Evolutionary conservation across 2,888 invertebrate genomes (phyloP), one percentile per base, ranked within the genome.

Genomic region (Melipona bicolor): DNA sequence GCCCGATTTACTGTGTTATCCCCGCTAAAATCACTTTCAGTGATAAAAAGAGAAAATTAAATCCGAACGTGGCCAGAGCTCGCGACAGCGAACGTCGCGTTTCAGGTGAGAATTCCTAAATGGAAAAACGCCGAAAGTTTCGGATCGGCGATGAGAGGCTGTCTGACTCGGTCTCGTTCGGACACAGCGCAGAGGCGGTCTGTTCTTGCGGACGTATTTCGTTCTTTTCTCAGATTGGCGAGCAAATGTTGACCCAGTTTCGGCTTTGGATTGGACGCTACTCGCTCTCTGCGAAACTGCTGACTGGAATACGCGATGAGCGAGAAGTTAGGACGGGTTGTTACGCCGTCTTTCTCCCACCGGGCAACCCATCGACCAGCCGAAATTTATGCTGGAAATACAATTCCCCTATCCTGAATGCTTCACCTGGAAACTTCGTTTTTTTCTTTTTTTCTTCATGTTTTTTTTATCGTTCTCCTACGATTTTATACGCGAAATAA

Each of bases 231-330:
- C 84, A 83, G 86, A 89, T 87, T 83, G 82, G 73, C 77, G 87
- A 81, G 86, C 85, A 86, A 89, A 86, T 80, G 87, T 86, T 89
- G 89, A 89, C 88, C 89, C 70, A 89, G 85, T 89, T 89, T 82
- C 83, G 52, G 71, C 73, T 75, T 81, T 77, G 84, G 83, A 88
- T 89, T 81, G 89, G 80, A 88, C 89, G 88, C 86, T 88, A 87
- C 86, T 84, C 88, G 88, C 87, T 89, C 88, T 84, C 43, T 84
- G 77, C 84, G 86, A 88, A 88, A 88, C 81, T 88, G 88, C 88
- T 88, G 88, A 88, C 86, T 88, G 61, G 88, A 88, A 88, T 88
- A 88, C 84, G 73, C 87, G 88, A 88, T 88, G 88, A 88, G 84
- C 87, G 84, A 77, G 71, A 88, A 88, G 84, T 87, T 87, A 80